A percentile compares a stretch with the other conserved stretches of the same genome.
phyloP scores from a whole-genome alignment of 2,113 vertebrate genomes.

The Polypterus bichir region DNA sequence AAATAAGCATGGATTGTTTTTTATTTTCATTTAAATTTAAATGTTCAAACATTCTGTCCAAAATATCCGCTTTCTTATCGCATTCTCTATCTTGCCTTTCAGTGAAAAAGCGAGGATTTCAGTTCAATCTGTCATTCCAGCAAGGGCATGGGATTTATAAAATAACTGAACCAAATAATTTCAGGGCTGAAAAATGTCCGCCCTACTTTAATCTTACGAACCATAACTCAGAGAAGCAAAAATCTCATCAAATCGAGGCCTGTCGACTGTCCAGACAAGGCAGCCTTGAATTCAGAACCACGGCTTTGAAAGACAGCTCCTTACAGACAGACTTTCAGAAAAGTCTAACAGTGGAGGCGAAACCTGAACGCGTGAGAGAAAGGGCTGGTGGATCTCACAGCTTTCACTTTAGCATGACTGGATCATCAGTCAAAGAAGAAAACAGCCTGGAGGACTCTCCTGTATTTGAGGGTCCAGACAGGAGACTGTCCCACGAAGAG shows the following conservation, averaged over 20 bases:
- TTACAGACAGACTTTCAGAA: conserved; percentile 34
- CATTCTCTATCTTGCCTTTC: conserved; percentile 21
- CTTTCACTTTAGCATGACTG: conserved; percentile 11
- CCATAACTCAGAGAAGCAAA: conserved; percentile 33
- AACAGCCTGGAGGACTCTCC: conserved; percentile 28
- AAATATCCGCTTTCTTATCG: neutral
- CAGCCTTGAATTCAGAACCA: conserved; percentile 55
- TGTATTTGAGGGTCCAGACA: conserved; percentile 55
- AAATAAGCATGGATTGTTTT: too few relatives aligned
- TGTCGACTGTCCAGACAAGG: conserved; percentile 27
- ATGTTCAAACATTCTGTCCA: too few relatives aligned
- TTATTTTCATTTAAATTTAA: too few relatives aligned
- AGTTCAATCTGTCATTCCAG: conserved; percentile 86
- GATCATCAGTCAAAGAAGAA: conserved; percentile 22
- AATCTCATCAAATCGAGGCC: conserved; percentile 29
- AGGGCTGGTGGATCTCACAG: conserved; percentile 10
- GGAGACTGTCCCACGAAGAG: conserved; percentile 70
- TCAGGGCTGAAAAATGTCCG: conserved; percentile 34
- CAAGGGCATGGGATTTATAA: conserved; percentile 76
- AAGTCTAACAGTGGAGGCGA: conserved; percentile 2
- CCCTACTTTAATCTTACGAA: conserved; percentile 51
- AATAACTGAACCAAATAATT: conserved; percentile 52
- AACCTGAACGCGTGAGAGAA: conserved; percentile 1
- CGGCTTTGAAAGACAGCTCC: conserved; percentile 48
- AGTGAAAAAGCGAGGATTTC: conserved; percentile 71